These are phyloP conservation scores for Scaptomyza montana DNA, from an alignment of 1,140 invertebrate genomes.

Conservation along the genomic window DNA sequence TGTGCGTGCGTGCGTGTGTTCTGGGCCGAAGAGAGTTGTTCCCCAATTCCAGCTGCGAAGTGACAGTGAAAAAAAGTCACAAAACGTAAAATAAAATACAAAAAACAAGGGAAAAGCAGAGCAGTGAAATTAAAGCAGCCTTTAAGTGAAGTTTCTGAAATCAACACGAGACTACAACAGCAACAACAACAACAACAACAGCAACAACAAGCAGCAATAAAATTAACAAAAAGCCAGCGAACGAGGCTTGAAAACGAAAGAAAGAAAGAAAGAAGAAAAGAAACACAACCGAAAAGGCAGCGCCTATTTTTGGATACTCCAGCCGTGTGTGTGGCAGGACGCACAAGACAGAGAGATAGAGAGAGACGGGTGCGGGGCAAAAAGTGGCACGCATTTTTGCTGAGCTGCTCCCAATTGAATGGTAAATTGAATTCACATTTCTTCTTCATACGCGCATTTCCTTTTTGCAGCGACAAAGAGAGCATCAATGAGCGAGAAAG, in stretches of 20 bases:
- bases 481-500: no score
- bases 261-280: background rate
- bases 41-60: constrained; percentile 46
- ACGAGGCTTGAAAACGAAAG: constrained; percentile 36
- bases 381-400: constrained; percentile 2
- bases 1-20: constrained; percentile 16
- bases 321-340: constrained; percentile 28
- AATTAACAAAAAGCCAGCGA: constrained; percentile 51
- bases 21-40: constrained; percentile 19
- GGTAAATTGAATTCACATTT: constrained; percentile 63
- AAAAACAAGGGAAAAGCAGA: constrained; percentile 58
- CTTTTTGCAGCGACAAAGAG: constrained; percentile 5
- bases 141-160: constrained; percentile 78
- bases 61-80: constrained; percentile 56
- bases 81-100: constrained; percentile 23
- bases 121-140: constrained; percentile 73
- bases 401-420: constrained; percentile 61
- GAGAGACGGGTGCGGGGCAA: background rate
- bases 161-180: constrained; percentile 34
- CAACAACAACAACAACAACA: constrained; percentile 18
- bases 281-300: constrained; percentile 37
- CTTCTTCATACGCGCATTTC: constrained; percentile 21
- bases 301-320: constrained; percentile 74
- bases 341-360: background rate
- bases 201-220: constrained; percentile 15